These are phyloP conservation scores for Apogon talboti DNA, from an alignment of 2,797 vertebrate species.

Conservation along the genomic window DNA sequence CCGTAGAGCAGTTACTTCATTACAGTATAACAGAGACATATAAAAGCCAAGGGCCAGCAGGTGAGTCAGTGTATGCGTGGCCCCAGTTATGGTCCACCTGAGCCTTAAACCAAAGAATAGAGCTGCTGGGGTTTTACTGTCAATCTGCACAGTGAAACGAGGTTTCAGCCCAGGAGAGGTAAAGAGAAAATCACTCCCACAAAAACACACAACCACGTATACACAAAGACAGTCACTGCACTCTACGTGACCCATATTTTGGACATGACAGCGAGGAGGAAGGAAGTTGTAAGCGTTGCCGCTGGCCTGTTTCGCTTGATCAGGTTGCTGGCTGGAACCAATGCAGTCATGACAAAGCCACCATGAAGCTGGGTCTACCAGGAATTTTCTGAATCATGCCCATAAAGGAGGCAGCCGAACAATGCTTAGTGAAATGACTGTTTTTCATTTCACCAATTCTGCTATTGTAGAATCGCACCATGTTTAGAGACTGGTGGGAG, in stretches of 20 bases:
- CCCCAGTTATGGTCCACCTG: slow-evolving; percentile 50
- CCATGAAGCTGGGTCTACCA: slow-evolving; percentile 50
- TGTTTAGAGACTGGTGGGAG: background rate
- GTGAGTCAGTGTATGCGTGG: slow-evolving; percentile 33
- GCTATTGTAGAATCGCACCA: background rate
- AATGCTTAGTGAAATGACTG: slow-evolving; percentile 25
- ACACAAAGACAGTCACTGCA: slow-evolving; percentile 48
- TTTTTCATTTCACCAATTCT: slow-evolving; percentile 25
- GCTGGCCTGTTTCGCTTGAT: slow-evolving; percentile 68
- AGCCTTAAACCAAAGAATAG: slow-evolving; percentile 47
- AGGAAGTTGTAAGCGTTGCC: slow-evolving; percentile 61
- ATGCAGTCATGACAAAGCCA: slow-evolving; percentile 59
- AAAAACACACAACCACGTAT: slow-evolving; percentile 14
- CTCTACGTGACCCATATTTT: slow-evolving; percentile 72
- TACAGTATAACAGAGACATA: slow-evolving; percentile 30
- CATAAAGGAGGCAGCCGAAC: slow-evolving; percentile 21
- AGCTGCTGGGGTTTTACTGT: slow-evolving; percentile 32
- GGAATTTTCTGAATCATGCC: slow-evolving; percentile 58
- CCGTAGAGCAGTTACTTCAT: slow-evolving; percentile 9
- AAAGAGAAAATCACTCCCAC: slow-evolving; percentile 22
- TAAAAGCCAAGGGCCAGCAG: slow-evolving; percentile 30
- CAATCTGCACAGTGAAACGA: slow-evolving; percentile 23
- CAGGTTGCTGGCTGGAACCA: slow-evolving; percentile 65
- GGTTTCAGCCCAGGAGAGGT: slow-evolving; percentile 25
- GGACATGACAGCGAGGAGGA: slow-evolving; percentile 54